Evolutionary conservation across 2,113 vertebrate species (phyloP), one percentile per base, ranked within the genome.

Genomic region (Oophaga pumilio): DNA sequence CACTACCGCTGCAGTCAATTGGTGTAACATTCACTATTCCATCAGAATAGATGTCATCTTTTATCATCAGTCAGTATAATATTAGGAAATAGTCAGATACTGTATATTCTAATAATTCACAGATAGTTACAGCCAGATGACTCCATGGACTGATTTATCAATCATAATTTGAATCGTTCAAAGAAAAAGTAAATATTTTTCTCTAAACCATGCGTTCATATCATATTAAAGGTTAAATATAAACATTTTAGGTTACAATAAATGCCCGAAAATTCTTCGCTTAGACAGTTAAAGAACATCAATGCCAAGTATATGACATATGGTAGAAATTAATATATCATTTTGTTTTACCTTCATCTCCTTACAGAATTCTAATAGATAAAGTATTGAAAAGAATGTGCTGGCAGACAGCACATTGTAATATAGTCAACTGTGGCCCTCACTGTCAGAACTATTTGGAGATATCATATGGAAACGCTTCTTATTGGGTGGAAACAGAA

Each of bases 381-480:
- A 84, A 84, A 84, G 68, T 84, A 84, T 71, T 84, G 66, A 28
- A 73, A 84, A 84, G 82, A 84, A 84, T 84, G 66, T 84, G 68
- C 68, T 73, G 82, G 82, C 82, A 84, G 68, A 84, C 62, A 26
- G 50, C 24, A 52, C 49, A 68, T 53, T 83, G 81, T 83, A 83
- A 82, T 83, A 66, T 83, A 83, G 62, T 83, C 81, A 83, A 83
- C 81, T 69, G 81, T 69, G 81, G 62, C 81, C 81, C 60, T 69
- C 62, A 53, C 81, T 83, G 81, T 68, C 81, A 83, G 62, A 83
- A 83, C 62, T 83, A 69, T 68, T 83, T 83, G 81, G 81, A 83
- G 81, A 68, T 83, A 83, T 83, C 81, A 83, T 83, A 83, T 83
- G 81, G 81, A 83, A 83, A 83, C 64, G 50, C 81, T 83, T 83